phyloP scores from a whole-genome alignment of 2,888 invertebrate species.

The Drosophila peninsularis region DNA sequence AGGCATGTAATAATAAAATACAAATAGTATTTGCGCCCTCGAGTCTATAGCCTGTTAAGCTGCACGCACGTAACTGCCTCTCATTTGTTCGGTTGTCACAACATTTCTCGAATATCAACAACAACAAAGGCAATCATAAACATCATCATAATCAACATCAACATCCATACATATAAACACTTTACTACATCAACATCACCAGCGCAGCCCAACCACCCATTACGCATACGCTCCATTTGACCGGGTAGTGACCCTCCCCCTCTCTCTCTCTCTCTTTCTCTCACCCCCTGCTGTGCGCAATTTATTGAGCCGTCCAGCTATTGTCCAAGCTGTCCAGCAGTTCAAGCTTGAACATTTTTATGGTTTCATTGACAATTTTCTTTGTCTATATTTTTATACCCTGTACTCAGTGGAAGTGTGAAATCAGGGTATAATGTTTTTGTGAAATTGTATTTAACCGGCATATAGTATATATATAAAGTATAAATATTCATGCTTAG shows the following conservation, averaged over 20 bases:
- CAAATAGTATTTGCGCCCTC: slow-evolving; percentile 5
- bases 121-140: slow-evolving; percentile 47
- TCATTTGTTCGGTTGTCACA: slow-evolving; percentile 55
- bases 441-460: no score
- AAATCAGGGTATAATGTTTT: no score
- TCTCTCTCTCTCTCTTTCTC: neutral
- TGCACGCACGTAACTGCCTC: slow-evolving; percentile 27
- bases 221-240: slow-evolving; percentile 53
- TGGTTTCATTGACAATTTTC: slow-evolving; percentile 73
- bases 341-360: slow-evolving; percentile 63
- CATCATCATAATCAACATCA: slow-evolving; percentile 48
- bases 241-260: slow-evolving; percentile 43
- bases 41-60: slow-evolving; percentile 36
- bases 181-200: slow-evolving; percentile 50
- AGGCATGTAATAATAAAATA: slow-evolving; percentile 7
- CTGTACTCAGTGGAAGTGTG: no score
- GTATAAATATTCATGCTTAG: neutral
- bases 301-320: slow-evolving; percentile 48
- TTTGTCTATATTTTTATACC: neutral
- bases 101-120: slow-evolving; percentile 43
- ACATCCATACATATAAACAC: neutral
- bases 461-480: no score
- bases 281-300: slow-evolving; percentile 3
- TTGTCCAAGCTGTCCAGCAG: slow-evolving; percentile 25
- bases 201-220: slow-evolving; percentile 33